These are phyloP conservation scores for Tenthredo scrophulariae DNA, from an alignment of 2,888 invertebrate species.

Conservation along the genomic window DNA sequence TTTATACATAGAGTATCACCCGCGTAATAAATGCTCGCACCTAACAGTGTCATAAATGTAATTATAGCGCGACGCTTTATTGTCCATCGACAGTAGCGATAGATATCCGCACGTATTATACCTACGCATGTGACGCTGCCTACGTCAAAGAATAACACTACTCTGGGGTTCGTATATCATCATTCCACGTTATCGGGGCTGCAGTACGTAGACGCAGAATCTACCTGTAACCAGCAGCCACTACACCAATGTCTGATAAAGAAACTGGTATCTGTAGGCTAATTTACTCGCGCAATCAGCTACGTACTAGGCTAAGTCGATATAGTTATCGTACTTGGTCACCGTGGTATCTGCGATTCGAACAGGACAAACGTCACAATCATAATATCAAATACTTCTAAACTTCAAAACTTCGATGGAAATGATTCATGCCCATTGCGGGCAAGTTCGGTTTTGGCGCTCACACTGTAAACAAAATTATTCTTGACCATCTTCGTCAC, in stretches of 20 bases:
- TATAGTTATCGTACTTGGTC: background rate
- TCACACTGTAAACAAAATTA: background rate
- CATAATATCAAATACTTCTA: background rate
- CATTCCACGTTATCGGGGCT: constrained; percentile 17
- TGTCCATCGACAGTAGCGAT: constrained; percentile 25
- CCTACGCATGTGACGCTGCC: constrained; percentile 20
- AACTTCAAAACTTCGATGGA: background rate
- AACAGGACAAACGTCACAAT: background rate
- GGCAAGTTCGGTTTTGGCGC: background rate
- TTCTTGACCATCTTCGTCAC: background rate
- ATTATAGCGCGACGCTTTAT: constrained; percentile 16
- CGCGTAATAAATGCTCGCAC: constrained; percentile 13
- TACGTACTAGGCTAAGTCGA: background rate
- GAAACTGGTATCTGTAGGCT: background rate
- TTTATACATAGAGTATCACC: constrained; percentile 12
- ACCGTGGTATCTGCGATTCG: background rate
- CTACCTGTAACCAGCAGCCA: constrained; percentile 30
- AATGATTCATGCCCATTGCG: background rate
- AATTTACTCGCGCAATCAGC: constrained; percentile 1
- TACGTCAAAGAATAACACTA: constrained; percentile 24
- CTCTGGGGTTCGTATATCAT: constrained; percentile 13
- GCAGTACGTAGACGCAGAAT: constrained; percentile 15
- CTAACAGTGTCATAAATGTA: constrained; percentile 18
- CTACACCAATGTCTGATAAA: constrained; percentile 8
- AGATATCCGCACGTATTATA: constrained; percentile 12